phyloP scores from a whole-genome alignment of 1,140 invertebrate species.

The Rhynchophorus ferrugineus region DNA sequence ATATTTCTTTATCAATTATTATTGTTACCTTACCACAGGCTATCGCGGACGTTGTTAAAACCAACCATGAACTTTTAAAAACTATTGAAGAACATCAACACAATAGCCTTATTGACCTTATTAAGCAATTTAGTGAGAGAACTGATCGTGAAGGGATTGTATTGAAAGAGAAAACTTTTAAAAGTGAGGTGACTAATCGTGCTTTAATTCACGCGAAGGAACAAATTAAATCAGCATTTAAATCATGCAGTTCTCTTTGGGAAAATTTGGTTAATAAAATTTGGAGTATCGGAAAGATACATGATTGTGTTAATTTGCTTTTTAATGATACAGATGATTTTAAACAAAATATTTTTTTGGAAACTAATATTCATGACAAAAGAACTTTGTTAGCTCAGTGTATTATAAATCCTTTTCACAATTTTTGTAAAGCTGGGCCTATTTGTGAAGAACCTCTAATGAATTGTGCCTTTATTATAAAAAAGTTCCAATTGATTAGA shows the following conservation, averaged over 20 bases:
- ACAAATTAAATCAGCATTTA: conserved; percentile 24
- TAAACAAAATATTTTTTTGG: conserved; percentile 29
- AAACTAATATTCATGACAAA: conserved; percentile 26
- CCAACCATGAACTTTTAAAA: conserved; percentile 52
- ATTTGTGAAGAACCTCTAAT: conserved; percentile 38
- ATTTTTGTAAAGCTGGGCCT: conserved; percentile 34
- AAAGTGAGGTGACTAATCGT: conserved; percentile 24
- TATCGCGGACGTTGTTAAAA: conserved; percentile 64
- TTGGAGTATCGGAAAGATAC: conserved; percentile 42
- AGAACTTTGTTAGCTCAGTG: conserved; percentile 31
- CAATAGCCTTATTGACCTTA: conserved; percentile 25
- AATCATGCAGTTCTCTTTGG: conserved; percentile 20
- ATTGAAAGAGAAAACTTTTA: conserved; percentile 23
- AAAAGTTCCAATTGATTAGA: conserved; percentile 90
- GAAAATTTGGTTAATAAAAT: conserved; percentile 41
- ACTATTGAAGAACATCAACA: conserved; percentile 39
- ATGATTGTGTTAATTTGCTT: conserved; percentile 32
- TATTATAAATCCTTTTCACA: conserved; percentile 35
- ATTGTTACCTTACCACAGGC: conserved; percentile 70
- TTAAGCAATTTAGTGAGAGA: conserved; percentile 17
- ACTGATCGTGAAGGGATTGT: background rate
- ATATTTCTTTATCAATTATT: conserved; percentile 44
- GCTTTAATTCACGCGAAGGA: conserved; percentile 32
- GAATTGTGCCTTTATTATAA: conserved; percentile 49
- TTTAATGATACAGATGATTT: conserved; percentile 29